Evolutionary conservation across 2,797 vertebrate species (phyloP), one percentile per base, ranked within the genome.

Genomic region (Parambassis ranga): DNA sequence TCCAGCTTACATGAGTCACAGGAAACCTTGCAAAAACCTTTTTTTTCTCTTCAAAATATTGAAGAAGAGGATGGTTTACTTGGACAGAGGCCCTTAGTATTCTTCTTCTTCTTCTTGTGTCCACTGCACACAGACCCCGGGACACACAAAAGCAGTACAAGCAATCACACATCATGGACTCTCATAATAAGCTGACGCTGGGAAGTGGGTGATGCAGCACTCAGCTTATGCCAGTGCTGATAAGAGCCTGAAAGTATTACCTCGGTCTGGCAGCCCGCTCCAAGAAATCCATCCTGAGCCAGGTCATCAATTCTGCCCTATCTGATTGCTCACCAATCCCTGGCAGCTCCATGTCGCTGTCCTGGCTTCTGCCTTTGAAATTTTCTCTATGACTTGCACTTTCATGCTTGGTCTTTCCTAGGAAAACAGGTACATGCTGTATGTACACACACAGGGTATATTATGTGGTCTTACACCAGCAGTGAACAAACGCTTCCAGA

Each of bases 301-400:
- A 91, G 90, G 89, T 92, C 92, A 93, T 92, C 90, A 92, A 91
- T 92, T 92, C 86, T 86, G 75, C 89, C 88, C 89, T 92, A 90
- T 92, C 89, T 92, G 90, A 92, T 91, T 84, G 89, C 90, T 90
- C 86, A 90, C 88, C 87, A 87, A 87, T 89, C 85, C 85, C 86
- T 86, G 87, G 89, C 84, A 91, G 89, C 81, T 85, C 79, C 78
- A 79, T 89, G 89, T 90, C 81, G 83, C 83, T 67, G 77, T 86
- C 84, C 86, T 80, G 83, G 79, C 85, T 79, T 70, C 75, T 86
- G 76, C 87, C 69, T 88, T 90, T 88, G 80, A 91, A 87, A 85
- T 84, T 85, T 86, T 85, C 86, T 82, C 72, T 82, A 84, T 89
- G 90, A 91, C 88, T 91, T 91, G 87, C 88, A 90, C 85, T 89